Base-by-base conservation (phyloP, 2,113 vertebrate genomes). In the Sinocyclocheilus grahami region DNA sequence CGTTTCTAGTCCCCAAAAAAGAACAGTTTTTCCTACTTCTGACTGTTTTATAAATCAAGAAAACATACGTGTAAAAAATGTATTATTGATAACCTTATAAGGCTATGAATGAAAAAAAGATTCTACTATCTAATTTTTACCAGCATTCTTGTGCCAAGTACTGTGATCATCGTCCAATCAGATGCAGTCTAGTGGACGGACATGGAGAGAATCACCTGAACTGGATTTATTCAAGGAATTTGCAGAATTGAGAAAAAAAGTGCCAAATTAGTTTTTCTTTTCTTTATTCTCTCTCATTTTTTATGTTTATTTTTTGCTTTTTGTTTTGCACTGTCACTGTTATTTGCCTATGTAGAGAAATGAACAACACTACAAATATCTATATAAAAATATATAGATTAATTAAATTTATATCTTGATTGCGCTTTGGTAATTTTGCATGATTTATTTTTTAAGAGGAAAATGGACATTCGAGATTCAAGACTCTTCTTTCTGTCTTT, bases 131-230 rank as follows among this genome's bases (percentile, higher is more conserved):
- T 95, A 91, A 90, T 95, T 95, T 95, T 94, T 95, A 95, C 94
- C 94, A 95, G 94, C 94, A 95, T 95, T 95, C 93, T 94, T 94
- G 94, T 95, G 94, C 94, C 95, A 95, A 95, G 95, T 95, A 95
- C 94, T 95, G 94, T 95, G 94, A 95, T 91, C 90, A 93, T 92
- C 92, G 85, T 94, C 92, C 91, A 92, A 91, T 93, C 90, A 91
- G 88, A 81, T 90, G 91, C 92, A 92, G 72, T 89, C 91, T 93
- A 89, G 92, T 77, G 93, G 93, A 94, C 83, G 24, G 87, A 91
- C 90, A 89, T 65, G 88, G 90, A 92, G 92, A 90, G 92, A 90
- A 91, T 89, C 89, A 84, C 89, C 90, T 91, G 92, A 92, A 94
- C 93, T 93, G 86, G 89, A 93, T 93, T 91, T 90, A 90, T 92